These are phyloP conservation scores for Leptinotarsa defecta DNA, from an alignment of 1,140 invertebrate species.

Conservation along the genomic window DNA sequence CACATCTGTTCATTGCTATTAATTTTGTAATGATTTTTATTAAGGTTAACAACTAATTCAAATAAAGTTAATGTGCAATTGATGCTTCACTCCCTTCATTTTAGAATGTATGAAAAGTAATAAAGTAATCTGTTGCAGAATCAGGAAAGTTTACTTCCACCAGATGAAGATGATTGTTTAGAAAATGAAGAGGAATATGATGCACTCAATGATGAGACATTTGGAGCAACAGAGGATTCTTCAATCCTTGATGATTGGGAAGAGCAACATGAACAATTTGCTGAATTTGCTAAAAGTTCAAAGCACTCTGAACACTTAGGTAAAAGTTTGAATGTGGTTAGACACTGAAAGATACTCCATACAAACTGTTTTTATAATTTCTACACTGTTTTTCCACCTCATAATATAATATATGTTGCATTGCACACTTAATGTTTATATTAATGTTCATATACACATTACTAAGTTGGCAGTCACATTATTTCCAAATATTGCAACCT, in stretches of 20 bases:
- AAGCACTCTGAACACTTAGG: slow-evolving; percentile 55
- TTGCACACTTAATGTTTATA: no score
- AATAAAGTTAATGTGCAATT: not conserved
- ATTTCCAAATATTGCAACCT: no score
- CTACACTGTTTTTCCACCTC: no score
- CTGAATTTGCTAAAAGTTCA: slow-evolving; percentile 63
- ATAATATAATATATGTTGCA: no score
- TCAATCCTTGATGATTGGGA: slow-evolving; percentile 71
- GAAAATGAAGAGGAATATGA: slow-evolving; percentile 83
- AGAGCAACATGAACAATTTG: slow-evolving; percentile 70
- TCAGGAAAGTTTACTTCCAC: slow-evolving; percentile 48
- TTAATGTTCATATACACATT: no score
- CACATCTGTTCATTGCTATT: not conserved
- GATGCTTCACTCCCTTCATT: not conserved
- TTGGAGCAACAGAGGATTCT: slow-evolving; percentile 71
- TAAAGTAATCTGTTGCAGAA: slow-evolving; percentile 39
- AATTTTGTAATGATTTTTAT: not conserved
- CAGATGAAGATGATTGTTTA: slow-evolving; percentile 65
- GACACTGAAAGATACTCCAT: no score
- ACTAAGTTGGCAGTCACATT: no score
- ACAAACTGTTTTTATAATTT: no score
- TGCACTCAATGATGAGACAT: slow-evolving; percentile 88
- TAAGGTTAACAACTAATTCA: not conserved
- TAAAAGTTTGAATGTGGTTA: slow-evolving; percentile 24
- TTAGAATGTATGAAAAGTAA: not conserved